Conservation (phyloP, 2,888 invertebrate genomes). For the Protodeltote pygarga region DNA sequence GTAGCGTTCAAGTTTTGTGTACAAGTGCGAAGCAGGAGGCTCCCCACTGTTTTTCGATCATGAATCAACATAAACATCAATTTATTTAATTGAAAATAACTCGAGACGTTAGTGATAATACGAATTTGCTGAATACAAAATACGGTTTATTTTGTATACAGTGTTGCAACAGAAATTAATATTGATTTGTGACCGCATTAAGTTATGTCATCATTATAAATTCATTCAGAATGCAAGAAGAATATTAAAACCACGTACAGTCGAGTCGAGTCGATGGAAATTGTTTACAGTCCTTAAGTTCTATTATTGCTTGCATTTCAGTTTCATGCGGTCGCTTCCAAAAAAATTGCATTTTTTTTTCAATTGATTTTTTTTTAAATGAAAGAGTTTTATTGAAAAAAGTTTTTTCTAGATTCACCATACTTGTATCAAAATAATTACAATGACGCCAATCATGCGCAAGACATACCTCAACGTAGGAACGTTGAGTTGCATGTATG, state of each 20-base stretch:
- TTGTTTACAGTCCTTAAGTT: no score
- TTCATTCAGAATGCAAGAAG: slow-evolving; percentile 20
- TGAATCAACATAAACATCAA: slow-evolving; percentile 76
- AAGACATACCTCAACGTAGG: no score
- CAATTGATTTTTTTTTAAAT: no score
- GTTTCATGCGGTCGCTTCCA: no score
- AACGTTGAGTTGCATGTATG: no score
- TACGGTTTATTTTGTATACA: slow-evolving; percentile 50
- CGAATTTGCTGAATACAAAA: slow-evolving; percentile 57
- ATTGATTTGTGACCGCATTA: slow-evolving; percentile 49
- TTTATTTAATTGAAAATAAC: slow-evolving; percentile 75
- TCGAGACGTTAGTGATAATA: slow-evolving; percentile 52
- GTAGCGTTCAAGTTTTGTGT: slow-evolving; percentile 48
- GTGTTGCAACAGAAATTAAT: slow-evolving; percentile 48
- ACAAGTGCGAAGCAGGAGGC: slow-evolving; percentile 55
- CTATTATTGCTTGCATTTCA: no score
- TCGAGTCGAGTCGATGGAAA: no score
- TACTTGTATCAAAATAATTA: no score
- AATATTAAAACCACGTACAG: slow-evolving; percentile 19
- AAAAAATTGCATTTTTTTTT: no score
- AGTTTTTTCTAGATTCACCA: no score
- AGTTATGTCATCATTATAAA: slow-evolving; percentile 43
- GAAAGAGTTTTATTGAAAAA: no score
- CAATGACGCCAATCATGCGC: no score
- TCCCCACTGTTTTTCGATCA: slow-evolving; percentile 69